Evolutionary conservation across 2,797 vertebrate species (phyloP).

Genomic region (Lycodopsis pacificus): DNA sequence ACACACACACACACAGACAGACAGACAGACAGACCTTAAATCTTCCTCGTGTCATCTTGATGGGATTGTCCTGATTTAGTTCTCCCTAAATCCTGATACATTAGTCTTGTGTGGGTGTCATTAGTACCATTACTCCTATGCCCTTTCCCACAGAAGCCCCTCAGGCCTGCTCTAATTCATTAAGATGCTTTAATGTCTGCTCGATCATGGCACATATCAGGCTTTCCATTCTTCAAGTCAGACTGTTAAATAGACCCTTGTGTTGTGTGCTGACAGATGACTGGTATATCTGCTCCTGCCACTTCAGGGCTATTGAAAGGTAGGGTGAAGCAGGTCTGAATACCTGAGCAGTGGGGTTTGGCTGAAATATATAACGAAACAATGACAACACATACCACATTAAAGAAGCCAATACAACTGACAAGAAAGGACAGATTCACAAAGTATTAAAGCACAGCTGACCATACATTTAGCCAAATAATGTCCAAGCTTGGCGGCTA

Average conservation of each 20-base stretch:
- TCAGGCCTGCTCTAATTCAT: slow-evolving; percentile 76
- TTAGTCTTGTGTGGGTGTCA: slow-evolving; percentile 73
- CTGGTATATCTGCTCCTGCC: slow-evolving; percentile 55
- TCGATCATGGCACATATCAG: slow-evolving; percentile 75
- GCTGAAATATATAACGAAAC: slow-evolving; percentile 63
- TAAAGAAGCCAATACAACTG: slow-evolving; percentile 61
- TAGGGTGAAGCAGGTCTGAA: slow-evolving; percentile 61
- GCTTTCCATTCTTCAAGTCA: slow-evolving; percentile 74
- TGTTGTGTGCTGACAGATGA: slow-evolving; percentile 61
- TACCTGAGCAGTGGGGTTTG: slow-evolving; percentile 68
- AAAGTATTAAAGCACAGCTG: slow-evolving; percentile 68
- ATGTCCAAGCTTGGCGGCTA: slow-evolving; percentile 73
- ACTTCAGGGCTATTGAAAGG: slow-evolving; percentile 47
- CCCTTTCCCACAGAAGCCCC: slow-evolving; percentile 74
- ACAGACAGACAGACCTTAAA: slow-evolving; percentile 17
- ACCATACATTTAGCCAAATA: slow-evolving; percentile 72
- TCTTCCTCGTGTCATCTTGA: slow-evolving; percentile 57
- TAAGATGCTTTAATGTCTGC: slow-evolving; percentile 79
- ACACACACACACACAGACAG: slow-evolving; percentile 13
- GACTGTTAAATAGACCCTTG: slow-evolving; percentile 67
- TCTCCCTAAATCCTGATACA: slow-evolving; percentile 73
- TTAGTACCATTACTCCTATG: slow-evolving; percentile 75
- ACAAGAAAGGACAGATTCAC: slow-evolving; percentile 72
- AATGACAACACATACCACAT: slow-evolving; percentile 59
- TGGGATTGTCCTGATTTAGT: slow-evolving; percentile 74